phyloP scores from a whole-genome alignment of 2,113 vertebrate genomes.

The Gasterosteus nipponicus region DNA sequence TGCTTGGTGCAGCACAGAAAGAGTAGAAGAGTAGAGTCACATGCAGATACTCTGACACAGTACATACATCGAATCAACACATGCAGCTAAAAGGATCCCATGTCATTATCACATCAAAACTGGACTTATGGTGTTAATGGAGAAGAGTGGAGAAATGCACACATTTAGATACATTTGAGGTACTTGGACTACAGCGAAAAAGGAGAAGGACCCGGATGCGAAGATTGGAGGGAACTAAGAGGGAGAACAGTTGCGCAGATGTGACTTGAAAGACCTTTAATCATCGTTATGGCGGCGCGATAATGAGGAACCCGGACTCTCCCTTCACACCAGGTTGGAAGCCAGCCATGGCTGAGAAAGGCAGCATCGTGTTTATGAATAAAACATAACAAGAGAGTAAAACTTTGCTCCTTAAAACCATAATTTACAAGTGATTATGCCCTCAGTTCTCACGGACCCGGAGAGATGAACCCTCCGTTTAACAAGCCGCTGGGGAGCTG shows the following conservation, averaged over 20 bases:
- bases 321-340: neutral
- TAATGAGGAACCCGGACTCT: conserved; percentile 12
- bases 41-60: neutral
- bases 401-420: conserved; percentile 15
- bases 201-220: neutral
- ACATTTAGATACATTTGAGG: neutral
- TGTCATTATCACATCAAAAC: neutral
- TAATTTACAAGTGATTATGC: conserved; percentile 5
- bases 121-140: neutral
- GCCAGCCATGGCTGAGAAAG: neutral
- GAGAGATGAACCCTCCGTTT: neutral
- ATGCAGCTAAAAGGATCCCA: neutral
- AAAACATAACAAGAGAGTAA: conserved; percentile 35
- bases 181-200: neutral
- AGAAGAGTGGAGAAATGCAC: neutral
- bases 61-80: neutral
- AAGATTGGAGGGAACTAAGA: neutral
- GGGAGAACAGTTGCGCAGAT: neutral
- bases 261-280: conserved; percentile 4
- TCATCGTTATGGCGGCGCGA: conserved; percentile 20
- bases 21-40: neutral
- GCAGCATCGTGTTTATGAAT: conserved; percentile 37
- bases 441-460: neutral
- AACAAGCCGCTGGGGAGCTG: neutral
- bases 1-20: conserved; percentile 16